These are phyloP conservation scores for Lonchura striata DNA, from an alignment of 2,113 vertebrate species.

Conservation along the genomic window DNA sequence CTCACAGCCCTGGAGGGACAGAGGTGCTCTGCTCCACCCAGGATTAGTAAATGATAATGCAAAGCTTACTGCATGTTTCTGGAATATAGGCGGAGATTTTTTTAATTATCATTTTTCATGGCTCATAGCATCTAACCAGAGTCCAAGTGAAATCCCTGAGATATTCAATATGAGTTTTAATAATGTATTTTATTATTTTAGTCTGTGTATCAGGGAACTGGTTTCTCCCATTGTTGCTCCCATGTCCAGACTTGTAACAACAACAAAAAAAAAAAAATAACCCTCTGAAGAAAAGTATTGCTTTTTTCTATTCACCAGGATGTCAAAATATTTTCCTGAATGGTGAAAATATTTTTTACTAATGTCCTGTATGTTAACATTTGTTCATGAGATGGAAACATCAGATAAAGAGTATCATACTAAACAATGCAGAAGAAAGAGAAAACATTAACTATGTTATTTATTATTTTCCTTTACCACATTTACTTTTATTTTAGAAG, in stretches of 20 bases:
- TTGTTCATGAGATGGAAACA: not conserved
- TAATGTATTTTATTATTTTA: not conserved
- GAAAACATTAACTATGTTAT: not conserved
- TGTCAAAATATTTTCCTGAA: not conserved
- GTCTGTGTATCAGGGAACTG: accelerated
- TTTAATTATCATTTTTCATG: not conserved
- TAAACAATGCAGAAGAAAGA: not conserved
- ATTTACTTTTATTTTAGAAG: not conserved
- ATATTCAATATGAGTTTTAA: not conserved
- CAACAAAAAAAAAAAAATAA: not conserved
- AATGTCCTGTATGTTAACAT: not conserved
- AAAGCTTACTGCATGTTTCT: not conserved
- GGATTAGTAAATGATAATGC: too few species aligned
- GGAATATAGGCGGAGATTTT: not conserved
- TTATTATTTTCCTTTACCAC: not conserved
- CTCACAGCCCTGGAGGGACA: not conserved
- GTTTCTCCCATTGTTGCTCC: not conserved
- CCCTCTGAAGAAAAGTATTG: not conserved
- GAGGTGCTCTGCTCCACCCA: not conserved
- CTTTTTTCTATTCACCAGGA: not conserved
- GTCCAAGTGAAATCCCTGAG: not conserved
- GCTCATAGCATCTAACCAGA: not conserved
- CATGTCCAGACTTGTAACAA: not conserved
- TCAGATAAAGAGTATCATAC: not conserved
- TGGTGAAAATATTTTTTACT: not conserved